Conservation (phyloP, 1,140 invertebrate species). For the Drosophila setifemur region DNA sequence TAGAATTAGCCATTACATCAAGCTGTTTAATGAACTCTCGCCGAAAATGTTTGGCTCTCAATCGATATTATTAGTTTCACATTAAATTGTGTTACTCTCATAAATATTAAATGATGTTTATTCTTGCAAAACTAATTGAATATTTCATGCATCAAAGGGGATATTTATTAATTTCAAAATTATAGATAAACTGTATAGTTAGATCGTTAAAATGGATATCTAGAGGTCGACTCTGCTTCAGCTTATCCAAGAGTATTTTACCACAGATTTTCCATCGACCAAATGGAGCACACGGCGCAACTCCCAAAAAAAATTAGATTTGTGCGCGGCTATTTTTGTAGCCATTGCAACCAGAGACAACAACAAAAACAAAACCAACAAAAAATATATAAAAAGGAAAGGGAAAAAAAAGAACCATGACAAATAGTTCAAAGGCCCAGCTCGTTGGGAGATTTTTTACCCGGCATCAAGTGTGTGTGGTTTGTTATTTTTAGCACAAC, state of each 20-base stretch:
- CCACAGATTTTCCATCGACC: slow-evolving; percentile 5
- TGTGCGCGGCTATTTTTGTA: slow-evolving; percentile 69
- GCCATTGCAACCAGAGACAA: slow-evolving; percentile 39
- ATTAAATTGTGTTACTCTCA: too few relatives aligned
- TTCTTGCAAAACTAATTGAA: too few relatives aligned
- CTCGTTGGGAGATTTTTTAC: slow-evolving; percentile 38
- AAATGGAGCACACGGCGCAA: slow-evolving; percentile 59
- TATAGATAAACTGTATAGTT: not conserved
- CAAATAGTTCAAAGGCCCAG: slow-evolving; percentile 68
- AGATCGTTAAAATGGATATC: not conserved
- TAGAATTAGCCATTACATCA: slow-evolving; percentile 35
- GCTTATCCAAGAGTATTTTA: not conserved
- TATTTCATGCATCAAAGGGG: too few relatives aligned
- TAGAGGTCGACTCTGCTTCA: not conserved
- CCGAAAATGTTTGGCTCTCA: not conserved
- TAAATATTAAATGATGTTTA: too few relatives aligned
- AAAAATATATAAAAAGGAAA: too few relatives aligned
- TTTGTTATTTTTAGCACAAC: slow-evolving; percentile 71
- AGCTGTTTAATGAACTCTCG: not conserved
- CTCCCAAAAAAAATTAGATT: slow-evolving; percentile 68
- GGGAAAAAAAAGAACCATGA: slow-evolving; percentile 49
- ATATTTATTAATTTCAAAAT: too few relatives aligned
- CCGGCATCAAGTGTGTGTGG: slow-evolving; percentile 45
- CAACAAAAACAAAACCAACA: too few relatives aligned
- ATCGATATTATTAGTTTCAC: too few relatives aligned